Conservation (phyloP, 2,113 vertebrate genomes). For the Lanius collurio region DNA sequence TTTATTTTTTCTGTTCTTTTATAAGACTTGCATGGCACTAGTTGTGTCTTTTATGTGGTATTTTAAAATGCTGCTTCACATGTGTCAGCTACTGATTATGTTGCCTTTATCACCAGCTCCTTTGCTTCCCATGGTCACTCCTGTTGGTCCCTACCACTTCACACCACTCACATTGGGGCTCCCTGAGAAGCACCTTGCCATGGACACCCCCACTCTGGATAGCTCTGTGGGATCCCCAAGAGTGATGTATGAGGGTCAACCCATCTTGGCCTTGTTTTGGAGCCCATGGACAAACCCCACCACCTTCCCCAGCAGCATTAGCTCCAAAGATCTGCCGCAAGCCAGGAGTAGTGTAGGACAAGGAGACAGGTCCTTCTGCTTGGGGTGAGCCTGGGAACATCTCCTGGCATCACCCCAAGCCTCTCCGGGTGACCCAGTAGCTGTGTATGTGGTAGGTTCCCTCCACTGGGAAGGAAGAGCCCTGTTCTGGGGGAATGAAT, state of each 20-base stretch:
- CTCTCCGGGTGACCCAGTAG: not conserved
- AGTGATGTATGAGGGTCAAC: not conserved
- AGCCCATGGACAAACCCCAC: not conserved
- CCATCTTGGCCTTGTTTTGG: not conserved
- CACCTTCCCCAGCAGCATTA: not conserved
- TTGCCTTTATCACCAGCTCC: not conserved
- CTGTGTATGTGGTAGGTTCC: fast-evolving
- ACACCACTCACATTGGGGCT: fast-evolving
- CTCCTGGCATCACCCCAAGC: not conserved
- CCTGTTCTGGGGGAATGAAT: not conserved
- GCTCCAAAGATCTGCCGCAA: not conserved
- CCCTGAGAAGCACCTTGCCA: fast-evolving
- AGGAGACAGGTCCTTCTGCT: not conserved
- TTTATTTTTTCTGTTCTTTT: not conserved
- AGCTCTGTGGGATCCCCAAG: not conserved
- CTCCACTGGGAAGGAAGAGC: not conserved
- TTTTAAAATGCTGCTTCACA: not conserved
- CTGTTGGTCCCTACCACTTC: not conserved
- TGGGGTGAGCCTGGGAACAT: not conserved
- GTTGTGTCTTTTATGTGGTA: not conserved
- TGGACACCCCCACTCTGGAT: not conserved
- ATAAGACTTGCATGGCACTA: not conserved
- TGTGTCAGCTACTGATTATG: not conserved
- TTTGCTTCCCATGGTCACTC: not conserved
- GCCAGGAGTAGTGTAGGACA: not conserved